phyloP scores from a whole-genome alignment of 2,113 vertebrate genomes.

The Ondatra zibethicus region DNA sequence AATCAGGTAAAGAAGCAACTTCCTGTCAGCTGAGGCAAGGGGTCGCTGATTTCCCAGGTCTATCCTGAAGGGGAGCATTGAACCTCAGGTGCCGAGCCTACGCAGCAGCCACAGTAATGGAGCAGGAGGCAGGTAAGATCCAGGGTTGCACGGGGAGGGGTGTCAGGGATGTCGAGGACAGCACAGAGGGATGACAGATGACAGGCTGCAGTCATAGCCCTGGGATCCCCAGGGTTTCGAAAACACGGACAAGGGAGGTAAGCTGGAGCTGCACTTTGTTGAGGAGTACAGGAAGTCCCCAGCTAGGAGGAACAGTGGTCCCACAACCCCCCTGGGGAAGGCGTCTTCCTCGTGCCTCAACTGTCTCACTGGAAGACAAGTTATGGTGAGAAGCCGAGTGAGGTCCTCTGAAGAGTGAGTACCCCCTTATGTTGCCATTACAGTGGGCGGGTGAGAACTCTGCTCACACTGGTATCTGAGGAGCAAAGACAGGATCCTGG shows the following conservation, averaged over 20 bases:
- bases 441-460: background rate
- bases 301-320: background rate
- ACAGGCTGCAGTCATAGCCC: too few relatives aligned
- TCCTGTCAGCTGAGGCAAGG: background rate
- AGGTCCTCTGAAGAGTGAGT: background rate
- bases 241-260: background rate
- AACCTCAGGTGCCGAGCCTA: fast-evolving
- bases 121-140: fast-evolving
- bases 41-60: background rate
- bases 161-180: fast-evolving
- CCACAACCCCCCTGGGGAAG: background rate
- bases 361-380: background rate
- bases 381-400: fast-evolving
- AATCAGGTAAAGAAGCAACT: background rate
- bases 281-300: background rate
- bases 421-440: background rate
- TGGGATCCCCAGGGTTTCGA: background rate
- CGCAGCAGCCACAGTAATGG: background rate
- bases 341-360: background rate
- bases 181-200: background rate
- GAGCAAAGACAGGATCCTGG: background rate
- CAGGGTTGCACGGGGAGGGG: fast-evolving
- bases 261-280: too few relatives aligned
- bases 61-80: fast-evolving
- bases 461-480: background rate